phyloP scores from a whole-genome alignment of 2,113 vertebrate species.

The Prinia subflava region DNA sequence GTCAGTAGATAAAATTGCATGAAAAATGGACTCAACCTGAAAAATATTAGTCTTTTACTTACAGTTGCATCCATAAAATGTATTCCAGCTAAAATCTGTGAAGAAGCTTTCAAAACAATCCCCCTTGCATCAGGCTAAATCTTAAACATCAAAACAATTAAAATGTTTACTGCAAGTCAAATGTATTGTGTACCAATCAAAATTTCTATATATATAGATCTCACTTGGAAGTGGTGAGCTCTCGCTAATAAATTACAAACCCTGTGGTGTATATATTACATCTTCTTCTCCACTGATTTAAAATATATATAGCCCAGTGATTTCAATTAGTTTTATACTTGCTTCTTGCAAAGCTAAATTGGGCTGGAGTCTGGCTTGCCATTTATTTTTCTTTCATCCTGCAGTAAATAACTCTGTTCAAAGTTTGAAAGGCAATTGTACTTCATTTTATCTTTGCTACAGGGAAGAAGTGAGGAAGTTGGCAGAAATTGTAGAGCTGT shows the following conservation, averaged over 20 bases:
- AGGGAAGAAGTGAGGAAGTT: background rate
- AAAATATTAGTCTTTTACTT: background rate
- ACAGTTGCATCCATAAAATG: background rate
- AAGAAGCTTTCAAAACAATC: background rate
- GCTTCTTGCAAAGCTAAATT: background rate
- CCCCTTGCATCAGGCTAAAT: background rate
- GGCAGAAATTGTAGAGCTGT: background rate
- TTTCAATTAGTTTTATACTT: slow-evolving; percentile 7
- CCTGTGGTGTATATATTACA: background rate
- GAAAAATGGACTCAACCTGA: background rate
- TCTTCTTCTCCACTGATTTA: background rate
- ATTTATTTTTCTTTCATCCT: background rate
- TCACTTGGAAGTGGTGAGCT: background rate
- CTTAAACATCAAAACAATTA: background rate
- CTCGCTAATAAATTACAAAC: background rate
- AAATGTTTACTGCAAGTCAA: background rate
- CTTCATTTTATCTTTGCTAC: background rate
- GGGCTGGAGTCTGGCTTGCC: background rate
- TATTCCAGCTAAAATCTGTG: background rate
- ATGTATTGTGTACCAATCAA: background rate
- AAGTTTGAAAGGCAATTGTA: background rate
- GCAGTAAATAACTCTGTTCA: background rate
- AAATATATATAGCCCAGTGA: background rate
- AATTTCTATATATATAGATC: background rate
- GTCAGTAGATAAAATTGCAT: background rate